Evolutionary conservation across 2,797 vertebrate genomes (phyloP).

Genomic region (Chelon auratus): DNA sequence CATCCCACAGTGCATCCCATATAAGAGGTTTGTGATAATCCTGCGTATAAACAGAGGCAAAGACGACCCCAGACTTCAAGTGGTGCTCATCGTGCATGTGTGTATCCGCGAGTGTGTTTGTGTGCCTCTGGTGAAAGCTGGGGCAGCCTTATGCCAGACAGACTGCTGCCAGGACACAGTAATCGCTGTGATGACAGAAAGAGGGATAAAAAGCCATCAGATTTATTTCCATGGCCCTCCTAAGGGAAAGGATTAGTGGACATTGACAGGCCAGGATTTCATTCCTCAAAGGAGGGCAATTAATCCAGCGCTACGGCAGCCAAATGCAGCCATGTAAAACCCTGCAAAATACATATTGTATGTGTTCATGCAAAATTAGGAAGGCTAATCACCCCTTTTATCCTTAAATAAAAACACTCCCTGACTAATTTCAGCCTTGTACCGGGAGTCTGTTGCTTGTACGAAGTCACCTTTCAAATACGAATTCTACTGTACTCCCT

Average conservation of each 20-base stretch:
- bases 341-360: conserved; percentile 59
- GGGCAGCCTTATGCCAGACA: conserved; percentile 64
- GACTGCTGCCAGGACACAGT: conserved; percentile 72
- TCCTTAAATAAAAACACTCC: conserved; percentile 60
- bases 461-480: conserved; percentile 26
- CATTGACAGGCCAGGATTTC: conserved; percentile 81
- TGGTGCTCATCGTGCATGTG: conserved; percentile 34
- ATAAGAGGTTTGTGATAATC: conserved; percentile 60
- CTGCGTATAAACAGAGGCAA: conserved; percentile 64
- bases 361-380: conserved; percentile 55
- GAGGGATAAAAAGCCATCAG: conserved; percentile 82
- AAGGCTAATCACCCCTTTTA: conserved; percentile 68
- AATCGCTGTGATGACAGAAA: conserved; percentile 77
- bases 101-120: conserved; percentile 20
- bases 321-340: conserved; percentile 57
- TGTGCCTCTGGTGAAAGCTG: conserved; percentile 52
- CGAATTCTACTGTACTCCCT: conserved; percentile 33
- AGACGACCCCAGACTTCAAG: conserved; percentile 41
- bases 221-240: conserved; percentile 79
- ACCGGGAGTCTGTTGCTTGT: conserved; percentile 1
- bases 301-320: conserved; percentile 71
- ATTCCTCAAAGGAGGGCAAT: conserved; percentile 84
- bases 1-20: conserved; percentile 28
- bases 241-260: conserved; percentile 79
- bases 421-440: conserved; percentile 37